Evolutionary conservation across 1,140 invertebrate genomes (phyloP).

Genomic region (Drosophila grimshawi): DNA sequence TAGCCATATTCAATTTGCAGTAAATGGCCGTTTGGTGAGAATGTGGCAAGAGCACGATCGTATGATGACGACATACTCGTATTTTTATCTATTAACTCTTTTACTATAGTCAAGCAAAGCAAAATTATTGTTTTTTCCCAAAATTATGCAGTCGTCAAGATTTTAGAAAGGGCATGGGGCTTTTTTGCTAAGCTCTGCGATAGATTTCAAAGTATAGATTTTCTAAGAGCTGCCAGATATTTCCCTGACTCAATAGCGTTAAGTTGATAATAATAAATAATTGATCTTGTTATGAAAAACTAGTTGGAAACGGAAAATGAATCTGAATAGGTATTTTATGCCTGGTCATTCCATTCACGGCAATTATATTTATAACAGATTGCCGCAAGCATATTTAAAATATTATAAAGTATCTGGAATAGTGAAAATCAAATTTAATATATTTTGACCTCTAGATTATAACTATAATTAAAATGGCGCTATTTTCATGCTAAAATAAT

Average conservation of each 20-base stretch:
- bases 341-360: slow-evolving; percentile 31
- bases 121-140: background rate
- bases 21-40: slow-evolving; percentile 99
- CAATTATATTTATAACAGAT: too few relatives aligned
- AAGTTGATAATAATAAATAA: too few relatives aligned
- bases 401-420: too few relatives aligned
- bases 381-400: too few relatives aligned
- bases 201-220: slow-evolving; percentile 32
- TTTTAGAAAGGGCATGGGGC: slow-evolving; percentile 62
- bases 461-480: too few relatives aligned
- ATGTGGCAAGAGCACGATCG: slow-evolving; percentile 99
- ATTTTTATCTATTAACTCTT: slow-evolving; percentile 21
- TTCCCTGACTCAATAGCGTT: background rate
- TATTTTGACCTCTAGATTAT: too few relatives aligned
- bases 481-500: too few relatives aligned
- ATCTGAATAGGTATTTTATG: slow-evolving; percentile 31
- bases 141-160: slow-evolving; percentile 36
- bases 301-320: slow-evolving; percentile 16
- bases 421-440: too few relatives aligned
- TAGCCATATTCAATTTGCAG: slow-evolving; percentile 99
- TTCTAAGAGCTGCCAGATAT: background rate
- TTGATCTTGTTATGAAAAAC: background rate
- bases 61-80: slow-evolving; percentile 94
- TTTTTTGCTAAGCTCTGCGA: slow-evolving; percentile 42
- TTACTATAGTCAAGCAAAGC: background rate